phyloP scores from a whole-genome alignment of 2,113 vertebrate species.

The Sceloporus undulatus region DNA sequence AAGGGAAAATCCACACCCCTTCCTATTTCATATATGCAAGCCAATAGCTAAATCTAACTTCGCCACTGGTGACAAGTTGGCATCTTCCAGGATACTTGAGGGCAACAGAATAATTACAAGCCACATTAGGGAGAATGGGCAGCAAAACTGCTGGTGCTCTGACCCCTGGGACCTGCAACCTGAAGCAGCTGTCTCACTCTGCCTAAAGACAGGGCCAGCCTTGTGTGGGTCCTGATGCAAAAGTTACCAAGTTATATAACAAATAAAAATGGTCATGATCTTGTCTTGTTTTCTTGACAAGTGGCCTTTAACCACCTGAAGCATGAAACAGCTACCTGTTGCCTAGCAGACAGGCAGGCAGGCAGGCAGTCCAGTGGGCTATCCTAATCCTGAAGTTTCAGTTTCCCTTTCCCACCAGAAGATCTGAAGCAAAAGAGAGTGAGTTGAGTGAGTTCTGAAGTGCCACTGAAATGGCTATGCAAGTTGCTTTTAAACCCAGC shows the following conservation, averaged over 20 bases:
- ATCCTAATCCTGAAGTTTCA: neutral
- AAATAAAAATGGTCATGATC: neutral
- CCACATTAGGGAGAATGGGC: too few relatives aligned
- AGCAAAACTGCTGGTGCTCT: too few relatives aligned
- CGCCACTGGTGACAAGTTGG: too few relatives aligned
- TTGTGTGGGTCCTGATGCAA: neutral
- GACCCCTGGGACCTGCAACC: neutral
- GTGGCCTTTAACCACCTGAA: too few relatives aligned
- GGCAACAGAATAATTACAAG: too few relatives aligned
- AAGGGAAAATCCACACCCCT: too few relatives aligned
- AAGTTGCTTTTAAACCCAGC: slow-evolving; percentile 4
- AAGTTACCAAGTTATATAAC: neutral
- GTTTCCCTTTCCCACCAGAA: neutral
- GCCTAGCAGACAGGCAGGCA: neutral
- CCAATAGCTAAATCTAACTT: too few relatives aligned
- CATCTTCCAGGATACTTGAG: too few relatives aligned
- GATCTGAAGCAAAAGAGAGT: fast-evolving
- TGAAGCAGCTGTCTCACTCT: too few relatives aligned
- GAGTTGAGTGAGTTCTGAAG: too few relatives aligned
- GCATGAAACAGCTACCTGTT: neutral
- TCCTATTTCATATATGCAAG: too few relatives aligned
- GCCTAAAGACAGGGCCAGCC: neutral
- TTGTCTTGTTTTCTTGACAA: neutral
- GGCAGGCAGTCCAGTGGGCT: too few relatives aligned
- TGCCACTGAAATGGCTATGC: neutral